Base-by-base conservation (phyloP, 1,140 invertebrate species). In the Diorhabda elongata region DNA sequence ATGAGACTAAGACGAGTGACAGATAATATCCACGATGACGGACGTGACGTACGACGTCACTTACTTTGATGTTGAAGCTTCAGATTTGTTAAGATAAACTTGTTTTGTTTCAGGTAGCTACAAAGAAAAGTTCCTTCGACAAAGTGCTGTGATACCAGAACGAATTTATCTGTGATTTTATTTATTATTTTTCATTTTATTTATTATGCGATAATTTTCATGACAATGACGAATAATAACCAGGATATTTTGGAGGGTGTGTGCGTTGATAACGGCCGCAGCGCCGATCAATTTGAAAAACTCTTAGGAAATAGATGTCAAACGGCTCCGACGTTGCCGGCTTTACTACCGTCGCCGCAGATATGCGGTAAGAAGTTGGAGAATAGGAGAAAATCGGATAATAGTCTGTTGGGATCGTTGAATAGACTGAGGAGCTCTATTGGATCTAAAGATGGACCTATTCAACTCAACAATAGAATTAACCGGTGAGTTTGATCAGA, bases 381-480 rank as follows among this genome's bases (percentile, higher is more conserved):
- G 9, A 69, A 60, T 5, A 67, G 74, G 42, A 71, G 77, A 62
- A 70, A 67, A 11, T 75, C 76, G 7, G 71, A 74, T 44, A 72
- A 69, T 9, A 77, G 74, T 63, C 59, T 79, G 7, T 66, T 79
- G 26, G 74, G 74, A 11, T 77, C 77, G 9, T 58, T 79, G 8
- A 71, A 74, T 52, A 75, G 69, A 61, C 58, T 77, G 52, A 64
- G 75, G 41, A 42, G 69, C 5, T 75, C 74, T 2, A 74, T 76
- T 9, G 71, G 71, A 41, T 71, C 74, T 8, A 75, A 70, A 62
- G 76, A 75, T 65, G 52, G 66, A 3, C 67, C 68, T 26, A 75
- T 68, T 64, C 77, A 79, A 69, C 72, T 79, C 67, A 77, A 72
- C 66, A 78, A 72, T 64, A 76, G 77, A 75, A 77, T 75, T 66